phyloP scores from a whole-genome alignment of 1,140 invertebrate species.

The Aricia agestis region DNA sequence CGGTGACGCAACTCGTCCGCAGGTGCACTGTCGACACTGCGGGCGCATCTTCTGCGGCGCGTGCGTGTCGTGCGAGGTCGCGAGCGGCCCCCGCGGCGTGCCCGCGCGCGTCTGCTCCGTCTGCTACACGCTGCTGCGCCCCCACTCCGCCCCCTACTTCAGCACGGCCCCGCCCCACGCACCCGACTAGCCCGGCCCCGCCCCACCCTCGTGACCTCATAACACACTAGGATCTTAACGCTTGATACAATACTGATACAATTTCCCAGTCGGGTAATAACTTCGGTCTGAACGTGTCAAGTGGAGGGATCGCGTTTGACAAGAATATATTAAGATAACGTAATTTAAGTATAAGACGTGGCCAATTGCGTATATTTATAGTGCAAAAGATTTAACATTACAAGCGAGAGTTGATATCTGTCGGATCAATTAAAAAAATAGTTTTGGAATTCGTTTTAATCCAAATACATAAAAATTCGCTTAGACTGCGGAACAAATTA shows the following conservation, averaged over 20 bases:
- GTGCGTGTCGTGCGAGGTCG: constrained; percentile 89
- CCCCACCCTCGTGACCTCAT: background rate
- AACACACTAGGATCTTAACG: background rate
- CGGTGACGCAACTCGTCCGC: constrained; percentile 24
- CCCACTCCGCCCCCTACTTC: constrained; percentile 96
- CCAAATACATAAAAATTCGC: too few relatives aligned
- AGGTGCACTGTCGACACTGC: constrained; percentile 96
- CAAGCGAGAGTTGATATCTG: too few relatives aligned
- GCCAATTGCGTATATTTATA: too few relatives aligned
- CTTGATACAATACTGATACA: background rate
- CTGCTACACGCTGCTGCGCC: constrained; percentile 96
- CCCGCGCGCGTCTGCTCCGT: constrained; percentile 95
- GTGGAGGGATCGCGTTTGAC: background rate
- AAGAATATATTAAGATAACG: background rate
- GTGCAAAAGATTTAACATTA: too few relatives aligned
- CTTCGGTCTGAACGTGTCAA: background rate
- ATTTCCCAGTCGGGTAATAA: background rate
- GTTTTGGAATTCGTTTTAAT: too few relatives aligned
- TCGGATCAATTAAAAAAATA: too few relatives aligned
- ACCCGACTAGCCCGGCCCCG: constrained; percentile 65
- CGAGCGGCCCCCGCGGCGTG: constrained; percentile 90
- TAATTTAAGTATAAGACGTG: too few relatives aligned
- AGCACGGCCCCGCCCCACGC: constrained; percentile 88
- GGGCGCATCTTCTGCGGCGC: constrained; percentile 95
- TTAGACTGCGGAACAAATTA: too few relatives aligned